A percentile compares a stretch with the other conserved stretches of the same genome.
These are phyloP conservation scores for Polydrusus pterygomalis DNA, from an alignment of 2,888 invertebrate genomes.

Conservation along the genomic window DNA sequence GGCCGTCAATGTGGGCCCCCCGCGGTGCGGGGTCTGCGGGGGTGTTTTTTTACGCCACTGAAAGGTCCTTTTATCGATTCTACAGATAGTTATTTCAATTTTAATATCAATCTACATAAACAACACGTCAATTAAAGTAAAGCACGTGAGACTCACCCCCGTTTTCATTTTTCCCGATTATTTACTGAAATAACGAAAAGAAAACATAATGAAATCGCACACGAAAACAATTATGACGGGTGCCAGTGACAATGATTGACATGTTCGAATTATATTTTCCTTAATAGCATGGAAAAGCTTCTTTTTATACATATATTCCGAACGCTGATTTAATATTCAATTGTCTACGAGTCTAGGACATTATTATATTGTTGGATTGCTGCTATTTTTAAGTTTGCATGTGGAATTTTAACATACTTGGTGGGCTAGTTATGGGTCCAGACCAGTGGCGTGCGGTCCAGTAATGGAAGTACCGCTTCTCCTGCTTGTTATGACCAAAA, in stretches of 20 bases:
- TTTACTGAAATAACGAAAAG: conserved; percentile 53
- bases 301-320: conserved; percentile 9
- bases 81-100: conserved; percentile 23
- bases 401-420: too few species aligned
- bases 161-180: conserved; percentile 51
- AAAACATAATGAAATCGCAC: conserved; percentile 51
- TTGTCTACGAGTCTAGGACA: not conserved
- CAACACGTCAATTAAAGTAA: conserved; percentile 47
- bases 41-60: too few species aligned
- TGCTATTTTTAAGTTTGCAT: too few species aligned
- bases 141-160: conserved; percentile 31
- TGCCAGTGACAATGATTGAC: conserved; percentile 45
- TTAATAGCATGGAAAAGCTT: conserved; percentile 24
- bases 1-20: too few species aligned
- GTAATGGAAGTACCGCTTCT: too few species aligned
- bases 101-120: conserved; percentile 20
- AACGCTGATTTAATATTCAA: conserved; percentile 25
- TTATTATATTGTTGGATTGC: too few species aligned
- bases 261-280: conserved; percentile 32
- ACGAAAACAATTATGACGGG: conserved; percentile 47
- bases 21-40: too few species aligned
- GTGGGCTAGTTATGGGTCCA: not conserved
- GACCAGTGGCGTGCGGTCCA: too few species aligned
- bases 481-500: too few species aligned
- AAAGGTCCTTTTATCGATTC: not conserved